Evolutionary conservation across 2,113 vertebrate species (phyloP).

Genomic region (Aramus guarauna): DNA sequence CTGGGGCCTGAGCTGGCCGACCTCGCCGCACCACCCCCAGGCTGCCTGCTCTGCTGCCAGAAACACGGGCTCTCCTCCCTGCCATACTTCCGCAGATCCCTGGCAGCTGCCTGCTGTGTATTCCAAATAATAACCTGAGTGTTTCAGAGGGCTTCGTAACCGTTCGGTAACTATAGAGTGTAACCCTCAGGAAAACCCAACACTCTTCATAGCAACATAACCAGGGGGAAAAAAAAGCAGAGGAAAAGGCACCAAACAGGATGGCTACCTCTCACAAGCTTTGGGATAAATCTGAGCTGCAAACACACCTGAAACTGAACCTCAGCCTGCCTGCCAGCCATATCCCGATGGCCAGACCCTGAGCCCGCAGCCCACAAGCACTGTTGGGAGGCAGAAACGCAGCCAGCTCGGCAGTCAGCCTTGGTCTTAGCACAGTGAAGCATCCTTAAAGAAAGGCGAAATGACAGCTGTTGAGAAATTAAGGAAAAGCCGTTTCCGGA

Average conservation of each 20-base stretch:
- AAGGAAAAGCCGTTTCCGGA: background rate
- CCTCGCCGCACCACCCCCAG: no score
- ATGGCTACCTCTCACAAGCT: background rate
- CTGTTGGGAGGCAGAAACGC: background rate
- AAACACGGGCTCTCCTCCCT: background rate
- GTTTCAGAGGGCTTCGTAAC: background rate
- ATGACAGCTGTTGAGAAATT: background rate
- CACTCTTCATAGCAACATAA: background rate
- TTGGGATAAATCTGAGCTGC: background rate
- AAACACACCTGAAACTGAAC: background rate
- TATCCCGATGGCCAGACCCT: background rate
- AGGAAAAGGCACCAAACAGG: background rate
- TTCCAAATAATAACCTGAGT: background rate
- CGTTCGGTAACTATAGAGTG: rapidly evolving
- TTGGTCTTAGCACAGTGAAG: background rate
- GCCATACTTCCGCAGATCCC: background rate
- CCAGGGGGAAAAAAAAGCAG: rapidly evolving
- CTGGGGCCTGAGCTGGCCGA: background rate
- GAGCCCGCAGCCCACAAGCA: background rate
- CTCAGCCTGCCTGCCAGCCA: background rate
- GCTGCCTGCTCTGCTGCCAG: background rate
- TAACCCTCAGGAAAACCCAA: background rate
- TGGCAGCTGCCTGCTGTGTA: background rate
- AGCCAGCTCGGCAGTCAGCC: background rate
- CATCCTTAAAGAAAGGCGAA: background rate